These are phyloP conservation scores for Dromiciops gliroides DNA, from an alignment of 2,113 vertebrate genomes.

Conservation along the genomic window DNA sequence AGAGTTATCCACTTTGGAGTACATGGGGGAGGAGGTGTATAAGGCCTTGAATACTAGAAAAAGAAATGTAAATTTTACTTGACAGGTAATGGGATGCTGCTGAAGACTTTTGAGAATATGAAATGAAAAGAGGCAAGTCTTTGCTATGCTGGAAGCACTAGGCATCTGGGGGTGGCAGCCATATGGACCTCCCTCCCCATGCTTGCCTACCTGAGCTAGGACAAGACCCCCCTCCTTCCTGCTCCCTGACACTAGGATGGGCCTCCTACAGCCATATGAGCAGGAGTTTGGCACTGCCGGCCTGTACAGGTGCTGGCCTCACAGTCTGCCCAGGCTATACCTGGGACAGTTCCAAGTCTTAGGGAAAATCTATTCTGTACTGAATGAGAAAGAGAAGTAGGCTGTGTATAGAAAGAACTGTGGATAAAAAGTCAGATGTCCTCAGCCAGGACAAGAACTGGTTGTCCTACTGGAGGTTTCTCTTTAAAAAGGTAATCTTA, in stretches of 20 bases:
- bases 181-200: neutral
- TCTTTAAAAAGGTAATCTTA: conserved; percentile 91
- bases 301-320: conserved; percentile 88
- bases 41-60: neutral
- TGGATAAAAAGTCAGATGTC: conserved; percentile 87
- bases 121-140: neutral
- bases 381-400: conserved; percentile 89
- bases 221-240: accelerated
- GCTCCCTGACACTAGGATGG: conserved; percentile 76
- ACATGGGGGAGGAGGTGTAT: neutral
- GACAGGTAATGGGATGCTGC: neutral
- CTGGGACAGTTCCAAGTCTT: conserved; percentile 92
- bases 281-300: conserved; percentile 85
- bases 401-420: conserved; percentile 87
- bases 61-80: neutral
- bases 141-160: neutral
- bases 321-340: conserved; percentile 88
- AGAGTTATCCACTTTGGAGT: neutral
- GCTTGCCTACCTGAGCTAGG: neutral
- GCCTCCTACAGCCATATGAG: conserved; percentile 85
- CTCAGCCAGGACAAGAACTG: conserved; percentile 87
- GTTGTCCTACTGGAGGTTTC: conserved; percentile 89
- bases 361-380: conserved; percentile 88
- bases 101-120: neutral
- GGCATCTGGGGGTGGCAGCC: accelerated